phyloP scores from a whole-genome alignment of 2,888 invertebrate genomes.

The Neocrepidodera transversa region DNA sequence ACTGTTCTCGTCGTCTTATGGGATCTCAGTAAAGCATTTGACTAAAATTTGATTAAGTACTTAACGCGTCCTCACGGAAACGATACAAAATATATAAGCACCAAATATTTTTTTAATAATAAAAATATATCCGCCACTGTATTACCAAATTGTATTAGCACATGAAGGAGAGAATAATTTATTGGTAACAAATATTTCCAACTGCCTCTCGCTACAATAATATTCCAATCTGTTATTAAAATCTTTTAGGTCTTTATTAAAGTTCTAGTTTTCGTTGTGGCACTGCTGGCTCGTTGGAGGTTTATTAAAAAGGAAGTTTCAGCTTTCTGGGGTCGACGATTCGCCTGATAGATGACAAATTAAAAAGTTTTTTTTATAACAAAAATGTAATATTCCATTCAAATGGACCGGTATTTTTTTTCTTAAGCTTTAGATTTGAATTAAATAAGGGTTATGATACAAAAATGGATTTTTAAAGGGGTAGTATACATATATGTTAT shows the following conservation, averaged over 20 bases:
- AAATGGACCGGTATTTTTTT: no score
- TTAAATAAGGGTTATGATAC: conserved; percentile 1
- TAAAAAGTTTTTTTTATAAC: conserved; percentile 32
- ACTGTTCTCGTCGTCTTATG: no score
- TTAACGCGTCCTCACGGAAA: no score
- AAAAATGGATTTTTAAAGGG: no score
- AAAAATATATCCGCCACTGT: no score
- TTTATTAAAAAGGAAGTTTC: conserved; percentile 36
- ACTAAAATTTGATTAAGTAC: no score
- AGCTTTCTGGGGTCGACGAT: conserved; percentile 17
- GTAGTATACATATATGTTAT: no score
- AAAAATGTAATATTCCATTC: conserved; percentile 16
- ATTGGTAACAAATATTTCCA: conserved; percentile 38
- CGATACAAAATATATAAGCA: no score
- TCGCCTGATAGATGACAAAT: conserved; percentile 30
- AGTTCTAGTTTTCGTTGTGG: conserved; percentile 24
- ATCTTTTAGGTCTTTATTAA: conserved; percentile 50
- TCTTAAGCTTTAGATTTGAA: neutral
- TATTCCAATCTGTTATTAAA: conserved; percentile 51
- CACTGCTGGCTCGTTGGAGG: conserved; percentile 23
- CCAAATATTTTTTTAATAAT: no score
- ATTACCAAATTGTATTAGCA: conserved; percentile 26
- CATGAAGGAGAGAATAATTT: conserved; percentile 38
- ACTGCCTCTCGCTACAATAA: conserved; percentile 42
- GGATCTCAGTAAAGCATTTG: no score